Percentiles rank a stretch among this genome's conserved stretches.
Evolutionary conservation across 2,797 vertebrate genomes (phyloP).

Genomic region (Anguilla anguilla): DNA sequence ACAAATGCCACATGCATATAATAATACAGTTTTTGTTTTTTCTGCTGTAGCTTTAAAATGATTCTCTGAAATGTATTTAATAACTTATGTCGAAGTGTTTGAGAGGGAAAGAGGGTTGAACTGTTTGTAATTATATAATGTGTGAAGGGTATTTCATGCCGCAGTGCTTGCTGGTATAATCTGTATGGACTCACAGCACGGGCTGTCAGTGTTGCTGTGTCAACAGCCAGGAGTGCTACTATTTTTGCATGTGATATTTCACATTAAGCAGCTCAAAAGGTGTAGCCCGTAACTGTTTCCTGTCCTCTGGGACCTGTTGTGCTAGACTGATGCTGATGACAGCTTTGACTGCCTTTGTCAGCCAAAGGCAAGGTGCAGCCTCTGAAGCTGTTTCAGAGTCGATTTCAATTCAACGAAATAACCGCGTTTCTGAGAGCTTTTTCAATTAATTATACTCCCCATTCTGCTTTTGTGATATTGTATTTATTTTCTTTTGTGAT

Average conservation of each 20-base stretch:
- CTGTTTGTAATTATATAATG: slow-evolving; percentile 72
- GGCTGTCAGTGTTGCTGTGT: slow-evolving; percentile 66
- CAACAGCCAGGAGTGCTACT: slow-evolving; percentile 71
- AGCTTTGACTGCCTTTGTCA: slow-evolving; percentile 70
- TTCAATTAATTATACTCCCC: slow-evolving; percentile 19
- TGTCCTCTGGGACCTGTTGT: slow-evolving; percentile 67
- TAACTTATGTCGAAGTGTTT: slow-evolving; percentile 49
- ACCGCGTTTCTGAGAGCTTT: slow-evolving; percentile 64
- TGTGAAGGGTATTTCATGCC: slow-evolving; percentile 67
- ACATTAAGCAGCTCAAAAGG: slow-evolving; percentile 63
- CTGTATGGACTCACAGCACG: slow-evolving; percentile 63
- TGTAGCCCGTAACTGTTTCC: slow-evolving; percentile 60
- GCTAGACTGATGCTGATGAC: slow-evolving; percentile 75
- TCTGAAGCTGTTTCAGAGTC: slow-evolving; percentile 66
- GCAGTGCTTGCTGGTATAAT: slow-evolving; percentile 65
- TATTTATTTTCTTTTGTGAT: background rate
- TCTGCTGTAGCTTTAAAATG: background rate
- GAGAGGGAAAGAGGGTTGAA: slow-evolving; percentile 69
- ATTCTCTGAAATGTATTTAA: background rate
- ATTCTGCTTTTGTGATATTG: background rate
- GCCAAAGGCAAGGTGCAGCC: slow-evolving; percentile 64
- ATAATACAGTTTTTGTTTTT: no score
- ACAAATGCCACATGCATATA: background rate
- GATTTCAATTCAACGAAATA: slow-evolving; percentile 73
- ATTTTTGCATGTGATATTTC: slow-evolving; percentile 65